Conservation (phyloP, 2,113 vertebrate genomes). For the Chloroceryle aenea region DNA sequence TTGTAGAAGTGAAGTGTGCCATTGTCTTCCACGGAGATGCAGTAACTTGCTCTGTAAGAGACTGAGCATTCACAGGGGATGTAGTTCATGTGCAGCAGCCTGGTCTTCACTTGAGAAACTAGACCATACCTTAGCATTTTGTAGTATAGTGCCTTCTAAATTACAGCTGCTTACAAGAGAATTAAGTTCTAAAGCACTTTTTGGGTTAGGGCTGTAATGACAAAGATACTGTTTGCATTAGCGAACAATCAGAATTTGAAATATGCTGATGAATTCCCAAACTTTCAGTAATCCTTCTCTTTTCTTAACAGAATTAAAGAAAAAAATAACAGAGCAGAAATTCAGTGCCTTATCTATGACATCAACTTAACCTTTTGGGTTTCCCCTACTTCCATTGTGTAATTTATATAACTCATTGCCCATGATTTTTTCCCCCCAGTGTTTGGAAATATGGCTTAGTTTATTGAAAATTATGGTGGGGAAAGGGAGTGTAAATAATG, state of each 20-base stretch:
- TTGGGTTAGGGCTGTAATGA: background rate
- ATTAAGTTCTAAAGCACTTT: background rate
- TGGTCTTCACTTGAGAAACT: background rate
- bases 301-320: background rate
- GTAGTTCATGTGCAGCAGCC: background rate
- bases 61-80: background rate
- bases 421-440: background rate
- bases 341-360: background rate
- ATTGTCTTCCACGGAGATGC: background rate
- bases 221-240: background rate
- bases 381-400: rapidly evolving
- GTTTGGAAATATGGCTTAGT: background rate
- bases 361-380: background rate
- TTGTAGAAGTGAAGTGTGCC: background rate
- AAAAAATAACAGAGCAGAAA: background rate
- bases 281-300: background rate
- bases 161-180: background rate
- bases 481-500: background rate
- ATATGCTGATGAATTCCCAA: background rate
- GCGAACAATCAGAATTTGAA: background rate
- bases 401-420: background rate
- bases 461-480: background rate
- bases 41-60: background rate
- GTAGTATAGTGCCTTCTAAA: background rate
- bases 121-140: background rate